Evolutionary conservation across 2,113 vertebrate species (phyloP), one percentile per base, ranked within the genome.

Genomic region (Myrmecobius fasciatus): DNA sequence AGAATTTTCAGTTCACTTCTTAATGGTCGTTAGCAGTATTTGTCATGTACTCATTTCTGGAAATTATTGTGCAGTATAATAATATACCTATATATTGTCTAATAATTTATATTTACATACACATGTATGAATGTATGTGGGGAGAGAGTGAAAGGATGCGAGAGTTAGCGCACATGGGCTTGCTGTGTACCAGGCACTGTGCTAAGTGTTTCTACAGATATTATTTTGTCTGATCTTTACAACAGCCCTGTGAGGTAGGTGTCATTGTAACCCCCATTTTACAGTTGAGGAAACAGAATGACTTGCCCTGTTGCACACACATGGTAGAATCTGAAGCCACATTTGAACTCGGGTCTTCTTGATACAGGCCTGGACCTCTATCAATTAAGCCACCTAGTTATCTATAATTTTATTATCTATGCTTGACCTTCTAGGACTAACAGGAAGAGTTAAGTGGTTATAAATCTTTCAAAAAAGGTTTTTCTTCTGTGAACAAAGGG

Each of bases 391-490:
- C 67, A 43, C 20, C 36, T 43, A 22, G 2, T 7, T 83, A 20
- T 83, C n/a, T 36, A 54, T 54, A n/a, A 48, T 26, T 52, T 93
- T 24, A 22, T 0, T 49, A 46, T 10, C n/a, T 49, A 11, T 88
- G 25, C 93, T 47, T 89, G 53, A 25, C 93, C 92, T 94, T 91
- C 53, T 67, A 92, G 51, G 7, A 91, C 7, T 46, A 93, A 47
- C 89, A 51, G 43, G 36, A 49, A 67, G 51, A 0, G 24, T 48
- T 52, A 53, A 95, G 31, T 92, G n/a, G n/a, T 36, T 43, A 25
- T n/a, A 67, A 46, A 5, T 20, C 51, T 91, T 75, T 36, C 48
- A 1, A 20, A 22, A 36, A 52, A 75, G 20, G 24, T 22, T 47
- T 43, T 9, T 0, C 49, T n/a, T 10, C 46, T 52, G 53, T 90